Evolutionary conservation across 2,888 invertebrate species (phyloP).

Genomic region (Lithophane socia): DNA sequence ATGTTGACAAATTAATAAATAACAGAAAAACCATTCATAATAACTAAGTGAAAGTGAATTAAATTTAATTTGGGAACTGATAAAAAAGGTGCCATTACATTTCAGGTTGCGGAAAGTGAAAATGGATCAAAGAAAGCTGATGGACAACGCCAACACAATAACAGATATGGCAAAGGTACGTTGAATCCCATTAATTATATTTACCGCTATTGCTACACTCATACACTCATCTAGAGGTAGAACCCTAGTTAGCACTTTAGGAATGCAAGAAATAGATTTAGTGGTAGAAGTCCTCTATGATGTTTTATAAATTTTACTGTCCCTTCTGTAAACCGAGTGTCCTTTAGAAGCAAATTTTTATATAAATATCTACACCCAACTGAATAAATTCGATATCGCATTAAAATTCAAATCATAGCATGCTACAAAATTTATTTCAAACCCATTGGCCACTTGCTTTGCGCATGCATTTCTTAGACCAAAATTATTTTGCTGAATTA

Average conservation of each 20-base stretch:
- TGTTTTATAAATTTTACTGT: constrained; percentile 13
- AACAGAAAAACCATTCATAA: background rate
- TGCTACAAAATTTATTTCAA: constrained; percentile 57
- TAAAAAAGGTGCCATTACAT: constrained; percentile 19
- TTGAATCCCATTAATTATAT: constrained; percentile 64
- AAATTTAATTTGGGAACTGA: background rate
- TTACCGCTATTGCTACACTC: constrained; percentile 84
- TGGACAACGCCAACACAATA: constrained; percentile 99
- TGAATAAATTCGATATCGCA: constrained; percentile 11
- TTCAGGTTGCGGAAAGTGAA: constrained; percentile 99
- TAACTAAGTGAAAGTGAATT: too few species aligned
- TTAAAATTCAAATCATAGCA: constrained; percentile 51
- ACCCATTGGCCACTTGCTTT: constrained; percentile 72
- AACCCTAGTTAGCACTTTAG: constrained; percentile 76
- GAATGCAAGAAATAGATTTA: constrained; percentile 57
- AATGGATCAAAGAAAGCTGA: constrained; percentile 99
- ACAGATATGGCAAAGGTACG: constrained; percentile 99
- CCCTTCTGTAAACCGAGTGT: background rate
- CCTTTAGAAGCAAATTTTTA: constrained; percentile 24
- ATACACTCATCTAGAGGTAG: constrained; percentile 83
- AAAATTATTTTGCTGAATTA: constrained; percentile 46
- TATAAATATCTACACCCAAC: background rate
- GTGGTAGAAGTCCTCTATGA: constrained; percentile 36
- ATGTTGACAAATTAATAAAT: background rate
- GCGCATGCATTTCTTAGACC: constrained; percentile 68